Evolutionary conservation across 2,888 invertebrate genomes (phyloP), one percentile per base, ranked within the genome.

Genomic region (Miltochrista miniata): DNA sequence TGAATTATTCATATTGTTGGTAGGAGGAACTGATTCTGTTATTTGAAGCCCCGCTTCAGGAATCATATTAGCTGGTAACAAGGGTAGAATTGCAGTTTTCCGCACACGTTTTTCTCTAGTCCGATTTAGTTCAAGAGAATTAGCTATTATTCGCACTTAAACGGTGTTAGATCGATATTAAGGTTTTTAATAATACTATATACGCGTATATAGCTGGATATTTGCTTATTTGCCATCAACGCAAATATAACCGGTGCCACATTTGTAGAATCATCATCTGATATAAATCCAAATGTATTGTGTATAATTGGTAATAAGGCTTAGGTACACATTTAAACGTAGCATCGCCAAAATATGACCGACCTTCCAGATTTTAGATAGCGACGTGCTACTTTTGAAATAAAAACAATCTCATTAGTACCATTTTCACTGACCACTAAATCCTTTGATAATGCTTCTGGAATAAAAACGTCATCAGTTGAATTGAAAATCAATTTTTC

Each of bases 321-420:
- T 34, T 31, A 31, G 38, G 38, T 18, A 36, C 41, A 12, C 44
- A 45, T 29, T 37, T 35, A 18, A 42, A 47, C 15, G 15, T 37
- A 12, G 40, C 40, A 29, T 40, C 40, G 1, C 12, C 40, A 11
- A 40, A 29, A 40, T 40, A 13, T 11, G 11, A 29, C 8, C 12
- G 30, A 30, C 1, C 12, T 29, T 30, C 2, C 40, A 11, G 29
- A 30, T 40, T 40, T 30, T 9, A 29, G 12, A 10, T 2, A 10
- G 8, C 29, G 12, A 29, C 12, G 29, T n/a, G 39, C 39, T 24
- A 39, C 12, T 11, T 40, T 40, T 40, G 40, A 39, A 39, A 24
- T 18, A 9, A 11, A 39, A 24, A 39, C 18, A 1, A 18, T 8
- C 12, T 40, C 12, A 30, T 18, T 30, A 40, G 29, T 29, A 30